Base-by-base conservation (phyloP, 2,797 vertebrate species). In the Bryconaethiops microstoma region DNA sequence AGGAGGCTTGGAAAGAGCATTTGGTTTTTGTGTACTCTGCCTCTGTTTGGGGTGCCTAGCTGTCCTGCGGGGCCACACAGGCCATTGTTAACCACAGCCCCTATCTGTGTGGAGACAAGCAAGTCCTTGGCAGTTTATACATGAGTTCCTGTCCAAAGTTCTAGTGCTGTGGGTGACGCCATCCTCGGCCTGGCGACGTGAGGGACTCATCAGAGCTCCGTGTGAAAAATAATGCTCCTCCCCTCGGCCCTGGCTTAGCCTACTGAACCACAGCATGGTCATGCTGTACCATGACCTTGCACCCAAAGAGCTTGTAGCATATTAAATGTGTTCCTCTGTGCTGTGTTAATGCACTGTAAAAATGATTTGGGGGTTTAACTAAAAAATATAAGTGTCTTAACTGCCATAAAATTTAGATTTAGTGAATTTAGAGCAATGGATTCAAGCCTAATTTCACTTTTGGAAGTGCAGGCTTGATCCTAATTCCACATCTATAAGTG, bases 1-100 rank as follows among this genome's bases (percentile, higher is more conserved):
- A 88, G 85, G 76, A 65, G 81, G 64, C 74, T 87, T 84, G 85
- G 79, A 91, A 87, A 85, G 86, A 90, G 88, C 79, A 79, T 87
- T 79, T n/a, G 82, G 84, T 86, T 86, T 90, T 87, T 84, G 82
- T 82, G 87, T 87, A 88, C 60, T 67, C 39, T 67, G 82, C 90
- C 88, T 87, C 88, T 85, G 86, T 77, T 90, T 88, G 62, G 87
- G 76, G 83, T 86, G 67, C 77, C 78, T 21, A 84, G 83, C 69
- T 84, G 80, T 79, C 82, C 83, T 79, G 85, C 79, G 78, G 78
- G 54, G 84, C 67, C 86, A 81, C 39, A 77, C 81, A 74, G 76
- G 70, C 59, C 78, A 81, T 83, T 83, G 83, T 84, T 81, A 85
- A 87, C 84, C 84, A 77, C 80, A 83, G 78, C 80, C 72, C 70